Evolutionary conservation across 2,888 invertebrate species (phyloP).

Genomic region (Pachycephus smyrnensis): DNA sequence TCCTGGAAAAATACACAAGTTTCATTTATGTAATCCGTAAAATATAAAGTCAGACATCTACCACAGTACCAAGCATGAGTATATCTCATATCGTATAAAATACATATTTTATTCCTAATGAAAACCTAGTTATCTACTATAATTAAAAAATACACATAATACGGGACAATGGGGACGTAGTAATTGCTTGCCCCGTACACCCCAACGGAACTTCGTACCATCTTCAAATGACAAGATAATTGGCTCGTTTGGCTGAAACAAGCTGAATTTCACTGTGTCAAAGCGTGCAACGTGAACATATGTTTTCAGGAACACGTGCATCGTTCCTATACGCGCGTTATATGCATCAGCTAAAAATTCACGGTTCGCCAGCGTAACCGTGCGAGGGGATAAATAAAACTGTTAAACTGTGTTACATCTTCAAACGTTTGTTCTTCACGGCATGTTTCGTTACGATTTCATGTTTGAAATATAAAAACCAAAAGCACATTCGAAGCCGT

Average conservation of each 20-base stretch:
- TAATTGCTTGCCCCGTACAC: neutral
- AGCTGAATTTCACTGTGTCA: constrained; percentile 16
- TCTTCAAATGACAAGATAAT: constrained; percentile 18
- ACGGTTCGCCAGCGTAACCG: neutral
- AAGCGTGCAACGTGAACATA: constrained; percentile 9
- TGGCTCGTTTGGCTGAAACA: constrained; percentile 17
- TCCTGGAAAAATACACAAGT: neutral
- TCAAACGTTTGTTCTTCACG: neutral
- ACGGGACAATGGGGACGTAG: neutral
- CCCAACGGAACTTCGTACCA: constrained; percentile 14
- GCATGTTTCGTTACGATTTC: neutral
- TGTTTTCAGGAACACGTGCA: constrained; percentile 10
- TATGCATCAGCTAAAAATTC: neutral
- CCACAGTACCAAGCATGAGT: neutral
- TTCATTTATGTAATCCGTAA: neutral
- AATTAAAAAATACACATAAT: neutral
- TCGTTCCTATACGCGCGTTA: neutral
- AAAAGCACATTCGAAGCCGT: neutral
- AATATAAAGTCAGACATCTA: neutral
- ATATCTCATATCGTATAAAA: neutral
- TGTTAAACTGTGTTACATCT: neutral
- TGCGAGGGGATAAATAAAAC: neutral
- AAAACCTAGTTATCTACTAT: neutral
- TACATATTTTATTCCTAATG: no score
- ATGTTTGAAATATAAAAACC: neutral